These are phyloP conservation scores for Caenorhabditis becei DNA, from an alignment of 2,888 invertebrate genomes.

Conservation along the genomic window DNA sequence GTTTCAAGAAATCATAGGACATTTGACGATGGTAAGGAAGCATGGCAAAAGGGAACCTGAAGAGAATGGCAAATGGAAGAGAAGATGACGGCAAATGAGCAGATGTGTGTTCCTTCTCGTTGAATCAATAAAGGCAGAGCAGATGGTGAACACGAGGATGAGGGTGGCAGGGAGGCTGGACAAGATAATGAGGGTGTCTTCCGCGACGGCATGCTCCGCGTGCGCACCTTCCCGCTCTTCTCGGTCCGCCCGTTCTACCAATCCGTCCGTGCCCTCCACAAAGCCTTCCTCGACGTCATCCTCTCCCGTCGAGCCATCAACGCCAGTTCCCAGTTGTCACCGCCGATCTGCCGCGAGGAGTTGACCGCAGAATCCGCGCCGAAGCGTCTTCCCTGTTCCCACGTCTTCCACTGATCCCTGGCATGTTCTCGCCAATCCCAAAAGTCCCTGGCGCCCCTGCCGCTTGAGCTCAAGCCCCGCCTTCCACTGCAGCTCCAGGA, in stretches of 20 bases:
- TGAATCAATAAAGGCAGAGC: too few species aligned
- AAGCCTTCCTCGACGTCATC: slow-evolving; percentile 96
- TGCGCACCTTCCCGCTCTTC: slow-evolving; percentile 97
- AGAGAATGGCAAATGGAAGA: too few species aligned
- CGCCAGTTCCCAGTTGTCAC: slow-evolving; percentile 79
- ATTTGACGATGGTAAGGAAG: too few species aligned
- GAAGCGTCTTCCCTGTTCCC: slow-evolving; percentile 98
- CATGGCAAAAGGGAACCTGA: too few species aligned
- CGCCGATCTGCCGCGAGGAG: slow-evolving; percentile 91
- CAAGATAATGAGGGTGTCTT: too few species aligned
- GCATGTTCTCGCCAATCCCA: slow-evolving; percentile 78
- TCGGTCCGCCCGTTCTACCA: slow-evolving; percentile 99
- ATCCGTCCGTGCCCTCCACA: slow-evolving; percentile 92
- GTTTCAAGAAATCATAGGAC: too few species aligned
- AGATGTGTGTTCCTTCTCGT: too few species aligned
- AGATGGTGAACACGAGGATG: too few species aligned
- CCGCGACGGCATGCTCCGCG: slow-evolving; percentile 95
- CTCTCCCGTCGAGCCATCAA: slow-evolving; percentile 86
- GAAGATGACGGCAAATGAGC: background rate
- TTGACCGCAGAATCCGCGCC: slow-evolving; percentile 86
- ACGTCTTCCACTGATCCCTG: slow-evolving; percentile 97
- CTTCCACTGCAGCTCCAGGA: background rate
- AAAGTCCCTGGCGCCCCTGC: slow-evolving; percentile 5
- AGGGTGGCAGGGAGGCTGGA: too few species aligned
- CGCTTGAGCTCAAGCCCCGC: too few species aligned